A percentile compares a stretch with the other conserved stretches of the same genome.
Conservation (phyloP, 2,113 vertebrate genomes). For the Erythrocercus mccallii region DNA sequence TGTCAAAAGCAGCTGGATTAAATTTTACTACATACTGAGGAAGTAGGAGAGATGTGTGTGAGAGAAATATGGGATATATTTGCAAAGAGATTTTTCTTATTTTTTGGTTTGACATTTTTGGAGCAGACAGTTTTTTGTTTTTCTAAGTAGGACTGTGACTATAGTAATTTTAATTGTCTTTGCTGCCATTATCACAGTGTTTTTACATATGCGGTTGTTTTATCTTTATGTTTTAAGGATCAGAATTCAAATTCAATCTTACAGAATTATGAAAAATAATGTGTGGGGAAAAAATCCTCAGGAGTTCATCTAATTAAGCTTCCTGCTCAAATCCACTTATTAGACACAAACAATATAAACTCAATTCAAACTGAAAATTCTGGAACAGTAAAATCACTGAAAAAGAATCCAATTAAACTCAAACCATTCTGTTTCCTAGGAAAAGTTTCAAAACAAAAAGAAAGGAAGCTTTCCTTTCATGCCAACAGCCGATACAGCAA, state of each 20-base stretch:
- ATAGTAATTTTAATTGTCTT: not conserved
- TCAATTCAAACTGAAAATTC: not conserved
- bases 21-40: slow-evolving; percentile 41
- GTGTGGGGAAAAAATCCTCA: not conserved
- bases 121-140: not conserved
- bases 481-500: not conserved
- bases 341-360: not conserved
- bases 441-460: not conserved
- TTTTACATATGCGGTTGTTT: not conserved
- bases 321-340: not conserved
- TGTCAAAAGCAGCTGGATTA: slow-evolving; percentile 56
- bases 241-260: not conserved
- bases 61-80: not conserved
- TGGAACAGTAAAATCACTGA: not conserved
- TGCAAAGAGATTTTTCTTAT: not conserved
- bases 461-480: not conserved
- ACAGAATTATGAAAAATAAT: not conserved
- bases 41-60: not conserved
- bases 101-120: slow-evolving; percentile 2
- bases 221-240: not conserved
- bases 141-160: not conserved
- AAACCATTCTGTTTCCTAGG: not conserved
- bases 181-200: not conserved
- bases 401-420: accelerated
- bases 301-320: not conserved